Percentiles rank a stretch among this genome's conserved stretches.
phyloP scores from a whole-genome alignment of 2,888 invertebrate genomes.

The Tetramorium bicarinatum region DNA sequence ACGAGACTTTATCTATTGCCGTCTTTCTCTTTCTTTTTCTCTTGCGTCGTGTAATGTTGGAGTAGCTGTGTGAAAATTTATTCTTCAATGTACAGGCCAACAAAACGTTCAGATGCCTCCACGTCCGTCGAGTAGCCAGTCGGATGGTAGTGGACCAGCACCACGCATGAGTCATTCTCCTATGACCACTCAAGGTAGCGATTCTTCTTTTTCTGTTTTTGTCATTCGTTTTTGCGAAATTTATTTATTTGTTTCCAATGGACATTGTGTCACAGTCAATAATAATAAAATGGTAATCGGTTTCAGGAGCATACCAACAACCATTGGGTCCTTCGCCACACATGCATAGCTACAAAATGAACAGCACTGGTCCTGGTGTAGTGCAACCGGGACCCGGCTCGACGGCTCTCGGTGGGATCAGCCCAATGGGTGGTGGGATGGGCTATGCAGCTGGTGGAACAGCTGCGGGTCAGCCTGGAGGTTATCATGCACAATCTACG shows the following conservation, averaged over 20 bases:
- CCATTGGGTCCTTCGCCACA: conserved; percentile 89
- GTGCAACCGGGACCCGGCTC: conserved; percentile 87
- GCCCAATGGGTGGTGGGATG: conserved; percentile 83
- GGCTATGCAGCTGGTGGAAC: conserved; percentile 83
- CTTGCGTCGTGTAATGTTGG: background rate
- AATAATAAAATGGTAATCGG: conserved; percentile 6
- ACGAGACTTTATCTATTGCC: conserved; percentile 87
- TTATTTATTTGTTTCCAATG: background rate
- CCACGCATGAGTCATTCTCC: conserved; percentile 91
- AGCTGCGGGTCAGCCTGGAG: conserved; percentile 87
- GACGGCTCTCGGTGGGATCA: conserved; percentile 83
- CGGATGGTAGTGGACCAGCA: conserved; percentile 88
- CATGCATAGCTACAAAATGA: conserved; percentile 89
- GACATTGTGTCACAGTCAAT: background rate
- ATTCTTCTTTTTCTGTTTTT: conserved; percentile 8
- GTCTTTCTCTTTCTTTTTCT: conserved; percentile 90
- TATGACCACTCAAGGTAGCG: conserved; percentile 89
- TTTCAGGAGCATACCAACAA: conserved; percentile 88
- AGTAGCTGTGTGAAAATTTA: conserved; percentile 23
- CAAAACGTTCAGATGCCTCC: conserved; percentile 98
- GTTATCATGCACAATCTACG: conserved; percentile 85
- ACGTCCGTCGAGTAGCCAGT: conserved; percentile 93
- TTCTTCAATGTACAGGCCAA: conserved; percentile 88
- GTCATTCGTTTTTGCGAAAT: background rate
- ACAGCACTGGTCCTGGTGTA: conserved; percentile 84